These are phyloP conservation scores for Pollimyrus isidori DNA, from an alignment of 2,113 vertebrate genomes.

Conservation along the genomic window DNA sequence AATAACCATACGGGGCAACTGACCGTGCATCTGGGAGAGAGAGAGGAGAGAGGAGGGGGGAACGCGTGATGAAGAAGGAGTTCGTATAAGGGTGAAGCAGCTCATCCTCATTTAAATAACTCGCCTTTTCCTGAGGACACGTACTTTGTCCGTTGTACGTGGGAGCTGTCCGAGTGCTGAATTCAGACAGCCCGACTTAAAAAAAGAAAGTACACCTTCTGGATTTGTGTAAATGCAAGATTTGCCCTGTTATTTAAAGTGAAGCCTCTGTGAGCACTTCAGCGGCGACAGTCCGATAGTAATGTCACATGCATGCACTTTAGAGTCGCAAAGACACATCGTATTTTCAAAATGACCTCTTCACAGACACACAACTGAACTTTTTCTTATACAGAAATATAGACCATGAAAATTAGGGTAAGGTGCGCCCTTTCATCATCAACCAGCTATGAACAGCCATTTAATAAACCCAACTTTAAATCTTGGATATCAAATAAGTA, in stretches of 20 bases:
- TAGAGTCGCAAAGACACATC: background rate
- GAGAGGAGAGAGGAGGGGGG: background rate
- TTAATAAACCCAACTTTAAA: background rate
- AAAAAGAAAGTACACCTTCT: background rate
- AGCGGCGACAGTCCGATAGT: background rate
- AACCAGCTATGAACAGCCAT: background rate
- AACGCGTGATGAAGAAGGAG: background rate
- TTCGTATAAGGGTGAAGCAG: background rate
- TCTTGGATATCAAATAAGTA: background rate
- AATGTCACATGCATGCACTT: background rate
- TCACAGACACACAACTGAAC: background rate
- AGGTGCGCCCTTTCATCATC: background rate
- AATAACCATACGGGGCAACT: background rate
- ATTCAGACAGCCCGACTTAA: slow-evolving; percentile 5
- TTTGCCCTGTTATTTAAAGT: background rate
- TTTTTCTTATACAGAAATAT: background rate
- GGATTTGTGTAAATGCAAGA: background rate
- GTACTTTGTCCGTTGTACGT: background rate
- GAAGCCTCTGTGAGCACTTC: background rate
- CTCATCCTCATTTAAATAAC: background rate
- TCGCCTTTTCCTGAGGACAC: background rate
- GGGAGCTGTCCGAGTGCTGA: slow-evolving; percentile 52
- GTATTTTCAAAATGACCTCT: background rate
- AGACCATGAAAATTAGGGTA: background rate
- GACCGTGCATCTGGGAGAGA: background rate